Percentiles rank a stretch among this genome's conserved stretches.
Evolutionary conservation across 2,888 invertebrate species (phyloP).

Genomic region (Chymomyza amoena): DNA sequence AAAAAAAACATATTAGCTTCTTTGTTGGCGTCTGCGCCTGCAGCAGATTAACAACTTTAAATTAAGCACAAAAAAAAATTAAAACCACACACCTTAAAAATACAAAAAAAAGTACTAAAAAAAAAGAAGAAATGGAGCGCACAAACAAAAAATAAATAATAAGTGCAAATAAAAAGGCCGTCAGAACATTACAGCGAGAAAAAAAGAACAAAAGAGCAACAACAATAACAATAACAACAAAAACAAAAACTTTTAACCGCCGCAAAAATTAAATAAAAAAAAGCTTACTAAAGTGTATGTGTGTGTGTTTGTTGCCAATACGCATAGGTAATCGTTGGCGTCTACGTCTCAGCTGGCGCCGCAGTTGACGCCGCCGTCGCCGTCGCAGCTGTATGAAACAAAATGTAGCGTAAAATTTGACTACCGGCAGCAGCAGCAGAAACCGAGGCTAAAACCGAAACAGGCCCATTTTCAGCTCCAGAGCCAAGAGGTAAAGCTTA

Average conservation of each 20-base stretch:
- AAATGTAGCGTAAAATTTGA: conserved; percentile 50
- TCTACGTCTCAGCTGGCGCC: neutral
- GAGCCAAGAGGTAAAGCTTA: conserved; percentile 21
- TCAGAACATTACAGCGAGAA: neutral
- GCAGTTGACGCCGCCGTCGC: conserved; percentile 21
- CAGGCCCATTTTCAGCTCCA: neutral
- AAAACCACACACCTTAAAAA: conserved; percentile 49
- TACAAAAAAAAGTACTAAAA: conserved; percentile 8
- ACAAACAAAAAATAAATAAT: conserved; percentile 1
- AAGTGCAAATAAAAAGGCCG: neutral
- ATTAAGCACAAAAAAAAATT: conserved; percentile 24
- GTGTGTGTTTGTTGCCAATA: conserved; percentile 1
- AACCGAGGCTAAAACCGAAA: neutral
- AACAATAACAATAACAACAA: conserved; percentile 11
- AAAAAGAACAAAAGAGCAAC: neutral
- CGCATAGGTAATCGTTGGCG: neutral
- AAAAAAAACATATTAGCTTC: neutral
- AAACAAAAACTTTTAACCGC: neutral
- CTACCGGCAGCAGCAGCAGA: conserved; percentile 20
- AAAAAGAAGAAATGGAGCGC: conserved; percentile 20
- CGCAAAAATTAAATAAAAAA: neutral
- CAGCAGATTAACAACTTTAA: conserved; percentile 35
- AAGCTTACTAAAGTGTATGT: neutral
- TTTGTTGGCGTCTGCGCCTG: neutral
- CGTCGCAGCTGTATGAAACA: conserved; percentile 38